These are phyloP conservation scores for Eulemur macaco DNA, from an alignment of 2,113 vertebrate species.

Conservation along the genomic window DNA sequence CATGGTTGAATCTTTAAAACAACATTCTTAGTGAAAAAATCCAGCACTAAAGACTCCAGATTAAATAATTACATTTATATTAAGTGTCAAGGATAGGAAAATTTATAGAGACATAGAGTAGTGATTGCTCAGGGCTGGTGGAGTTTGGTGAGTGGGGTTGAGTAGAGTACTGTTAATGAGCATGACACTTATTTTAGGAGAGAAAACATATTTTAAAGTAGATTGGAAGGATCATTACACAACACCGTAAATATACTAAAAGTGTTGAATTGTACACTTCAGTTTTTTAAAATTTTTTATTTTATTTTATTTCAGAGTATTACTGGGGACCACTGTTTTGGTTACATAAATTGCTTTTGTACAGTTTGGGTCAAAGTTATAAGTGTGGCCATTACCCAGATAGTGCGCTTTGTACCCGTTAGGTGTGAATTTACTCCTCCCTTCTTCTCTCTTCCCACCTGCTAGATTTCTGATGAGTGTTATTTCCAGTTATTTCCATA, in stretches of 20 bases:
- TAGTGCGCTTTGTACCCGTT: too few relatives aligned
- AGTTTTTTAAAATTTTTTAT: too few relatives aligned
- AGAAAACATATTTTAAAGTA: constrained; percentile 27
- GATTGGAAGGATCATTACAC: neutral
- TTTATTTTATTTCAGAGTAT: too few relatives aligned
- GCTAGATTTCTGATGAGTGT: too few relatives aligned
- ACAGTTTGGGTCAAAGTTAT: too few relatives aligned
- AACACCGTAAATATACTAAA: neutral
- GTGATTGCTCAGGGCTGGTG: neutral
- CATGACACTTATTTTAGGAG: neutral
- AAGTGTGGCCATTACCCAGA: too few relatives aligned
- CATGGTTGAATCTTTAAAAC: neutral
- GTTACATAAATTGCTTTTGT: too few relatives aligned
- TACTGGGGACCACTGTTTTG: too few relatives aligned
- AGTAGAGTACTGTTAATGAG: neutral
- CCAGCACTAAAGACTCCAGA: neutral
- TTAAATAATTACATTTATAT: neutral
- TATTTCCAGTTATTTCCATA: too few relatives aligned
- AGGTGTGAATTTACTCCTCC: too few relatives aligned
- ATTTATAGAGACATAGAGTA: neutral
- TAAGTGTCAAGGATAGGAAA: neutral
- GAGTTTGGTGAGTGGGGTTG: neutral
- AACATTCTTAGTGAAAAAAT: neutral
- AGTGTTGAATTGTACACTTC: neutral
- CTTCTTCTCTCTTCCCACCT: too few relatives aligned